Conservation (phyloP, 35 echinoderm and acorn worm species). For the Ptychodera flava region DNA sequence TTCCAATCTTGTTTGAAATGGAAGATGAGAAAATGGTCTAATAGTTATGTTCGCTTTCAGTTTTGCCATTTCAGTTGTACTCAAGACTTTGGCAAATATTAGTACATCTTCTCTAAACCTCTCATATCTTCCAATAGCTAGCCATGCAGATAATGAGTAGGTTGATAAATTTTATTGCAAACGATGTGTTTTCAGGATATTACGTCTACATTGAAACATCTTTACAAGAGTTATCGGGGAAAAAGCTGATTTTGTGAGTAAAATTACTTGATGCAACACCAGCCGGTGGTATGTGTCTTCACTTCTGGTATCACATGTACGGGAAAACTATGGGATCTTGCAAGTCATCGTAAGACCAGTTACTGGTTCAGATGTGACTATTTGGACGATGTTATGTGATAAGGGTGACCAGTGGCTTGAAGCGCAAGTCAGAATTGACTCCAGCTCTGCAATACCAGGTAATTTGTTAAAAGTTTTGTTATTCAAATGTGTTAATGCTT, state of each 20-base stretch:
- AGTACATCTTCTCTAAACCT: too few relatives aligned
- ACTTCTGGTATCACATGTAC: constrained; percentile 54
- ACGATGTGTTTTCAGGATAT: constrained; percentile 33
- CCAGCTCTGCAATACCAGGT: background rate
- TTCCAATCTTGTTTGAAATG: too few relatives aligned
- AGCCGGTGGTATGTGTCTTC: constrained; percentile 12
- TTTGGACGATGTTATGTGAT: constrained; percentile 41
- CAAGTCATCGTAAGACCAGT: background rate
- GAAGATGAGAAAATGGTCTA: too few relatives aligned
- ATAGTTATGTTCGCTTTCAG: too few relatives aligned
- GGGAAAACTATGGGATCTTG: constrained; percentile 10
- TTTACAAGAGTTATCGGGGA: constrained; percentile 20
- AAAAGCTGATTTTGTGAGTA: constrained; percentile 16
- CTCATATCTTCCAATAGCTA: too few relatives aligned
- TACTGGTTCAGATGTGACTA: background rate
- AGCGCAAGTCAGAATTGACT: constrained; percentile 11
- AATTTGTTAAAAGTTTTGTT: too few relatives aligned
- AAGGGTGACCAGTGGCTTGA: constrained; percentile 59
- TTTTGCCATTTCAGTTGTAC: too few relatives aligned
- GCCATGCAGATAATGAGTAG: too few relatives aligned
- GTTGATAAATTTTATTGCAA: too few relatives aligned
- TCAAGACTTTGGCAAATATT: too few relatives aligned
- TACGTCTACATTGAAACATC: constrained; percentile 65
- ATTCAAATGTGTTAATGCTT: too few relatives aligned
- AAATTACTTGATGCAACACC: constrained; percentile 8